A percentile compares a stretch with the other conserved stretches of the same genome.
Evolutionary conservation across 1,140 invertebrate genomes (phyloP).

Genomic region (Cherax quadricarinatus): DNA sequence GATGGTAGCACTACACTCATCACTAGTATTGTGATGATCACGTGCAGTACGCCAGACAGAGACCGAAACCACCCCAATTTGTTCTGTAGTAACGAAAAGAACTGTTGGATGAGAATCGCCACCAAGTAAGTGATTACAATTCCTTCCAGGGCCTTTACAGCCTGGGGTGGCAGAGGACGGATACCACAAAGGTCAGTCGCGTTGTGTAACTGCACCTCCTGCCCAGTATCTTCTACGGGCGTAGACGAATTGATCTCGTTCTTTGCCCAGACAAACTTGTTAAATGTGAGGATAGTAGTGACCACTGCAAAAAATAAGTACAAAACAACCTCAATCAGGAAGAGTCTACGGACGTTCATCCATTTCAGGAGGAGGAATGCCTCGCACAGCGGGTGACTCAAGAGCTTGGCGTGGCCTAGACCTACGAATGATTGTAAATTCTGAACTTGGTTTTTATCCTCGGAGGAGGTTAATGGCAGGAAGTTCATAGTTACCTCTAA

Average conservation of each 20-base stretch:
- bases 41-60: slow-evolving; percentile 67
- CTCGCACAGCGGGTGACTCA: slow-evolving; percentile 80
- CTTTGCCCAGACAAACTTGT: slow-evolving; percentile 67
- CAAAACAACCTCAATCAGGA: slow-evolving; percentile 76
- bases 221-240: not conserved
- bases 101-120: slow-evolving; percentile 55
- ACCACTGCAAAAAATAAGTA: slow-evolving; percentile 78
- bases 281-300: slow-evolving; percentile 63
- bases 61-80: slow-evolving; percentile 64
- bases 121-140: slow-evolving; percentile 52
- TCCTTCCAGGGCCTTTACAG: not conserved
- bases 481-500: slow-evolving; percentile 73
- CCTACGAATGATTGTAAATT: slow-evolving; percentile 70
- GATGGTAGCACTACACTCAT: slow-evolving; percentile 47
- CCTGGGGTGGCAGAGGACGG: not conserved
- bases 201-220: not conserved
- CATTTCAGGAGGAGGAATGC: slow-evolving; percentile 80
- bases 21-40: slow-evolving; percentile 69
- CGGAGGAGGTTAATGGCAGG: slow-evolving; percentile 55
- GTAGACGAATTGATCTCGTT: not conserved
- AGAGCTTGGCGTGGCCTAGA: slow-evolving; percentile 76
- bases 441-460: slow-evolving; percentile 70
- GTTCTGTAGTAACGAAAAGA: slow-evolving; percentile 61
- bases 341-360: slow-evolving; percentile 78
- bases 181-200: not conserved